phyloP scores from a whole-genome alignment of 53 echinoderm and acorn worm genomes.

The Actinopyga echinites region DNA sequence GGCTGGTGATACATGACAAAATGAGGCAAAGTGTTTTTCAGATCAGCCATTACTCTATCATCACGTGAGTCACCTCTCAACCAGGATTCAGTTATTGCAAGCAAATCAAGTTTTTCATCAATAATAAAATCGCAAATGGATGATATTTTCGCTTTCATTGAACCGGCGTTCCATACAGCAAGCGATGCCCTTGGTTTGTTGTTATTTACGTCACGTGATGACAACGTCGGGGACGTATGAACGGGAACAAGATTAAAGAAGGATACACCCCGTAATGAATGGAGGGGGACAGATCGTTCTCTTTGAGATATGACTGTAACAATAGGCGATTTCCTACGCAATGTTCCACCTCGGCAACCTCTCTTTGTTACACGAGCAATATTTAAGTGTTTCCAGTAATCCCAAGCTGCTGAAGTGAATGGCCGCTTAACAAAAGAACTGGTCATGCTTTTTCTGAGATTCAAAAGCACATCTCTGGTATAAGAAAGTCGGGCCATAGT shows the following conservation, averaged over 20 bases:
- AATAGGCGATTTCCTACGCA: too few relatives aligned
- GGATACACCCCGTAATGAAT: neutral
- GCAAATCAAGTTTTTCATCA: constrained; percentile 7
- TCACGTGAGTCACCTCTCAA: constrained; percentile 17
- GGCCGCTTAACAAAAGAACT: too few relatives aligned
- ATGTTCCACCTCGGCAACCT: too few relatives aligned
- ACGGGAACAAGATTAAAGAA: neutral
- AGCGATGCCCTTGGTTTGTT: neutral
- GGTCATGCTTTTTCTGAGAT: too few relatives aligned
- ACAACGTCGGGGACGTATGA: neutral
- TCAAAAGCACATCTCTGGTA: too few relatives aligned
- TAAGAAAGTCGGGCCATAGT: too few relatives aligned
- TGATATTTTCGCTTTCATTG: constrained; percentile 37
- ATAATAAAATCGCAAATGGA: constrained; percentile 38
- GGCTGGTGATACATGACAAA: constrained; percentile 46
- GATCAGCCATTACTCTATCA: constrained; percentile 20
- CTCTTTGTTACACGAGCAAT: too few relatives aligned
- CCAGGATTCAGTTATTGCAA: constrained; percentile 51
- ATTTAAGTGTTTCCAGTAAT: too few relatives aligned
- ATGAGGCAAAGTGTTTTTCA: constrained; percentile 29
- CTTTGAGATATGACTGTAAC: neutral
- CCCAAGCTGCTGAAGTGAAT: too few relatives aligned
- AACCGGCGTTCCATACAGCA: constrained; percentile 28
- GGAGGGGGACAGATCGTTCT: neutral
- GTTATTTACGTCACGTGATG: neutral